Evolutionary conservation across 2,113 vertebrate genomes (phyloP).

Genomic region (Syngnathoides biaculeatus): DNA sequence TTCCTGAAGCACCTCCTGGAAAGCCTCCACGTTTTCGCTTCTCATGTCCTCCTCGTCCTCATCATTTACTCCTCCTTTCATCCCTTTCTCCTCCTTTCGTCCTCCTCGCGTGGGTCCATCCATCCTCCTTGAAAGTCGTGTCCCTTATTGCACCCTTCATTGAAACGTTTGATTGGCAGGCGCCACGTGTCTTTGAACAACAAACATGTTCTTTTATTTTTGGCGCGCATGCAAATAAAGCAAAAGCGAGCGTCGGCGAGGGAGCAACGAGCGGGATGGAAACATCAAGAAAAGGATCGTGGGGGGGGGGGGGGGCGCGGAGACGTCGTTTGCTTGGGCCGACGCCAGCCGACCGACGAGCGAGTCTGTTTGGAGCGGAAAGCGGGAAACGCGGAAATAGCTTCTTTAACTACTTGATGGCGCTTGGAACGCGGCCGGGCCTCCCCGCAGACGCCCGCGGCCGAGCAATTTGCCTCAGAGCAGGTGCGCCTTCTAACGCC

Average conservation of each 20-base stretch:
- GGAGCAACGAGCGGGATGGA: conserved; percentile 54
- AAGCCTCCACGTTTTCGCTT: too few relatives aligned
- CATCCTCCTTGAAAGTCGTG: too few relatives aligned
- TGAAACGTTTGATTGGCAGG: conserved; percentile 55
- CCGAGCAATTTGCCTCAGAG: conserved; percentile 75
- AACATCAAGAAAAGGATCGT: conserved; percentile 65
- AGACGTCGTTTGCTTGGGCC: conserved; percentile 71
- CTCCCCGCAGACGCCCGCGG: conserved; percentile 67
- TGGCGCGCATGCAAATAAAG: conserved; percentile 74
- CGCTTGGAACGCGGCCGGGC: conserved; percentile 72
- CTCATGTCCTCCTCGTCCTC: too few relatives aligned
- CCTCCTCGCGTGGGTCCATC: too few relatives aligned
- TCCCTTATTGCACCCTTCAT: conserved; percentile 42
- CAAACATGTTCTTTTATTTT: conserved; percentile 65
- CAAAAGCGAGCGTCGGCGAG: conserved; percentile 64
- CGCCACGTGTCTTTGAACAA: conserved; percentile 32
- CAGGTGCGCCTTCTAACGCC: conserved; percentile 79
- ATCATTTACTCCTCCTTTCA: neutral
- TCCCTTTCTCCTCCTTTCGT: neutral
- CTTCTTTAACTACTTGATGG: conserved; percentile 74
- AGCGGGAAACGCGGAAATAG: conserved; percentile 73
- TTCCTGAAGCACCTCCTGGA: too few relatives aligned
- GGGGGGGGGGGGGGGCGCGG: conserved; percentile 62
- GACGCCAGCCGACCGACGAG: conserved; percentile 70
- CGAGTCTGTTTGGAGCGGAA: conserved; percentile 75